Conservation (phyloP, 2,797 vertebrate species). For the Phyllotis vaccarum region DNA sequence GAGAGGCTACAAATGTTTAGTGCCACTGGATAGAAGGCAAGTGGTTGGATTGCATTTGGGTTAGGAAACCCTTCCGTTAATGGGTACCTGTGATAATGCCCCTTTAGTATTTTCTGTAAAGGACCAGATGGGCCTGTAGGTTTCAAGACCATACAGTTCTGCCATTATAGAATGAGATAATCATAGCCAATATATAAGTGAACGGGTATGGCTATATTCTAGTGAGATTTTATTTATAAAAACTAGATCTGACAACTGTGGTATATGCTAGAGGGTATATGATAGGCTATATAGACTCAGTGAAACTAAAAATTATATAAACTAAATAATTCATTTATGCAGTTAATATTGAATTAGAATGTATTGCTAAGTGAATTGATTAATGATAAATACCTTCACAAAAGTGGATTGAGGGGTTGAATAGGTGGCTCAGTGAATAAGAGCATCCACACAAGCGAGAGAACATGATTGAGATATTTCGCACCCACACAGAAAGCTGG, state of each 20-base stretch:
- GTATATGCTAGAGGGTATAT: not conserved
- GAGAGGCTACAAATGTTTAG: conserved; percentile 14
- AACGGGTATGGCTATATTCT: not conserved
- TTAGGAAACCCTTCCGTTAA: conserved; percentile 6
- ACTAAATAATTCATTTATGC: conserved; percentile 19
- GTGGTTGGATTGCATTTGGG: not conserved
- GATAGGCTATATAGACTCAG: not conserved
- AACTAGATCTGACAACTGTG: not conserved
- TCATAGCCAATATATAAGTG: not conserved
- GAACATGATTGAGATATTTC: not conserved
- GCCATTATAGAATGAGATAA: conserved; percentile 5
- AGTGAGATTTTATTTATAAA: not conserved
- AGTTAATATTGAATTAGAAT: conserved; percentile 3
- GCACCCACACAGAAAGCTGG: not conserved
- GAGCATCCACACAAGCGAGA: not conserved
- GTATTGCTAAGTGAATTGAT: conserved; percentile 24
- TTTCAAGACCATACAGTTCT: not conserved
- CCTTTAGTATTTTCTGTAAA: conserved; percentile 7
- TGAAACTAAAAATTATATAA: conserved; percentile 28
- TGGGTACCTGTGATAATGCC: not conserved
- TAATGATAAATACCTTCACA: conserved; percentile 36
- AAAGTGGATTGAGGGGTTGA: not conserved
- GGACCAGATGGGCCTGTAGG: not conserved
- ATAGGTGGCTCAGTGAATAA: not conserved
- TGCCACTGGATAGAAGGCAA: not conserved